Conservation (phyloP, 2,797 vertebrate genomes). For the Monodelphis domestica region DNA sequence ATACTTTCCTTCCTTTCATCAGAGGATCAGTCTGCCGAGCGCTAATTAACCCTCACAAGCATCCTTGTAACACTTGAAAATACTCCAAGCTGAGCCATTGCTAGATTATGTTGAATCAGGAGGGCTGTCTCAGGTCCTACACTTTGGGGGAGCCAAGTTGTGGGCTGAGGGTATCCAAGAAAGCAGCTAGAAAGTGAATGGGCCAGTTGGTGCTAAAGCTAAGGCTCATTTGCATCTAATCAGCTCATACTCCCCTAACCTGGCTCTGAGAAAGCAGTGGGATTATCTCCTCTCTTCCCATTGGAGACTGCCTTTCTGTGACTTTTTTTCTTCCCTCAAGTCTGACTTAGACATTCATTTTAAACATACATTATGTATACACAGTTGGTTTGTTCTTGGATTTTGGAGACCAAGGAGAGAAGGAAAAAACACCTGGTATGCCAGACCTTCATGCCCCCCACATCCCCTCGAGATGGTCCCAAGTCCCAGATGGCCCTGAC, state of each 20-base stretch:
- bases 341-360: not conserved
- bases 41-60: not conserved
- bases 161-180: not conserved
- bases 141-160: not conserved
- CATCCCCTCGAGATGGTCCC: not conserved
- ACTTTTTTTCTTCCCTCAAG: not conserved
- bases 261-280: not conserved
- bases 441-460: not conserved
- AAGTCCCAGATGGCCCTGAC: not conserved
- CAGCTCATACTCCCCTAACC: not conserved
- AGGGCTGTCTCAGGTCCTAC: not conserved
- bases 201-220: not conserved
- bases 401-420: not conserved
- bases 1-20: slow-evolving; percentile 46
- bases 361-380: not conserved
- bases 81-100: not conserved
- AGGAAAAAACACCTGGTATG: not conserved
- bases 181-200: not conserved
- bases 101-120: not conserved
- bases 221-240: not conserved
- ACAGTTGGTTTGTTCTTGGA: not conserved
- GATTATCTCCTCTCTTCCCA: not conserved
- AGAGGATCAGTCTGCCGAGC: not conserved
- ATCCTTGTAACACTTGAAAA: not conserved
- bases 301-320: not conserved